These are phyloP conservation scores for Enteromius trimaculatus DNA, from an alignment of 2,797 vertebrate genomes.

Conservation along the genomic window DNA sequence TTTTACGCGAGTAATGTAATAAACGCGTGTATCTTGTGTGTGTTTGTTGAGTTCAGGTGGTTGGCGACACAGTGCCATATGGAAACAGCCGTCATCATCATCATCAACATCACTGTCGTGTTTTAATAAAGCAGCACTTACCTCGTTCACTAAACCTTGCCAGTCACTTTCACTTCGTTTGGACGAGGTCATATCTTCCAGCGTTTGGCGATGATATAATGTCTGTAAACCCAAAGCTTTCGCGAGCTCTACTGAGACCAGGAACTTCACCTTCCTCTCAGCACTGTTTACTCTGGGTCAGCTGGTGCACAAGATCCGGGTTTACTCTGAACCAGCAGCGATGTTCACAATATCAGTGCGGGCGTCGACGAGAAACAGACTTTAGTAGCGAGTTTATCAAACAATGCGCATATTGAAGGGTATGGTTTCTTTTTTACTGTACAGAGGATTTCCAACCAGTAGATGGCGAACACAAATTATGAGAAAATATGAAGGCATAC, in stretches of 20 bases:
- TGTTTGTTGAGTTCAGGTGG: background rate
- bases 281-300: constrained; percentile 51
- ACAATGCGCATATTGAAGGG: background rate
- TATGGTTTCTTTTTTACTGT: background rate
- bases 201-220: background rate
- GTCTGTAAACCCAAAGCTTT: background rate
- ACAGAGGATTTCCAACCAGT: background rate
- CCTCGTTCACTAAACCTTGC: constrained; percentile 92
- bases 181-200: constrained; percentile 76
- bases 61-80: constrained; percentile 42
- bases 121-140: constrained; percentile 73
- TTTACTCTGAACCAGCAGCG: background rate
- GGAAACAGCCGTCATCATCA: constrained; percentile 10
- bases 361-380: background rate
- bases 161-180: constrained; percentile 89
- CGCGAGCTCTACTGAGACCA: background rate
- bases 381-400: background rate
- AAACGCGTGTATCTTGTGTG: background rate
- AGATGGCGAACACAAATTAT: background rate
- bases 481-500: background rate
- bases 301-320: constrained; percentile 53
- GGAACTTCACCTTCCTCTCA: constrained; percentile 3
- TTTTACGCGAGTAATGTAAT: background rate
- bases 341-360: background rate
- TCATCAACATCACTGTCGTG: background rate